These are phyloP conservation scores for Karalla daura DNA, from an alignment of 2,797 vertebrate genomes.

Conservation along the genomic window DNA sequence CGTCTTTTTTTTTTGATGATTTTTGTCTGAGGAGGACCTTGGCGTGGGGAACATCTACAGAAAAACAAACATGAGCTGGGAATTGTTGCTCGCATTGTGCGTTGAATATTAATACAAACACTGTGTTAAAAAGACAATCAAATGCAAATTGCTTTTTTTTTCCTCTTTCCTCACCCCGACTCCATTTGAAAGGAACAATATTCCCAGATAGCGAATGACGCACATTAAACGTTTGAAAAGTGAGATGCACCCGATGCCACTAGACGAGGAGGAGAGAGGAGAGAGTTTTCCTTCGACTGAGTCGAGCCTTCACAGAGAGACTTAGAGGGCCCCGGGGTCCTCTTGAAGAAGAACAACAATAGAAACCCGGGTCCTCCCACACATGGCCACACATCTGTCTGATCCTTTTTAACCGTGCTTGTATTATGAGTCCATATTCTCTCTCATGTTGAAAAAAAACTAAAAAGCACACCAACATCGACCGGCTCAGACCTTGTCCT, in stretches of 20 bases:
- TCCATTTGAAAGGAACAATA: background rate
- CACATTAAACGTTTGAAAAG: background rate
- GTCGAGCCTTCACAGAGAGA: constrained; percentile 41
- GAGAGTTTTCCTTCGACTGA: constrained; percentile 23
- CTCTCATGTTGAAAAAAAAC: constrained; percentile 23
- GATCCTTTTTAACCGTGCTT: constrained; percentile 24
- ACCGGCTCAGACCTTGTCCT: constrained; percentile 1
- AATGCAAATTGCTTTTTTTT: background rate
- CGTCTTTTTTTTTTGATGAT: background rate
- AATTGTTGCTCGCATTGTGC: background rate
- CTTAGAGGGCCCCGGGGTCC: constrained; percentile 38
- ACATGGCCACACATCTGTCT: constrained; percentile 39
- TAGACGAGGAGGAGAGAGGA: background rate
- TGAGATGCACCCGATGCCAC: background rate
- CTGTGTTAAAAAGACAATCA: background rate
- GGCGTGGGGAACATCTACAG: background rate
- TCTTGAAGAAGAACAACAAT: constrained; percentile 57
- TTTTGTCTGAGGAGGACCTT: background rate
- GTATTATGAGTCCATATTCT: constrained; percentile 17
- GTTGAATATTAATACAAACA: background rate
- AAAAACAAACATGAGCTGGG: no score
- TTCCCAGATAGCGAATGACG: background rate
- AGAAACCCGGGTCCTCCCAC: constrained; percentile 63
- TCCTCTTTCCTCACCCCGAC: no score
- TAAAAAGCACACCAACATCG: constrained; percentile 24